phyloP scores from a whole-genome alignment of 2,113 vertebrate genomes.

The Eretmodus cyanostictus region DNA sequence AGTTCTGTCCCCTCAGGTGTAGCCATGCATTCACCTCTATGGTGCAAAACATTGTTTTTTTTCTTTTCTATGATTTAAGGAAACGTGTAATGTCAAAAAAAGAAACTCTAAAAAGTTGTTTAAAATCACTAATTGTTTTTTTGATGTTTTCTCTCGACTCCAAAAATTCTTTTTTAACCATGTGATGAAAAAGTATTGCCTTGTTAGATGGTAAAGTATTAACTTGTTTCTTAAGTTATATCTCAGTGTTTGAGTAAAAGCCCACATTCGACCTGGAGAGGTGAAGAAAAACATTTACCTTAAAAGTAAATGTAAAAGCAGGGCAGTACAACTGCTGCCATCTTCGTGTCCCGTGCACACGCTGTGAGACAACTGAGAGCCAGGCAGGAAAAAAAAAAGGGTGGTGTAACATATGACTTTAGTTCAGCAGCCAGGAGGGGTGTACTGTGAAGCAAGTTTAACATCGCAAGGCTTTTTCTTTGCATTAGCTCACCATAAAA shows the following conservation, averaged over 20 bases:
- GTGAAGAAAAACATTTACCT: not conserved
- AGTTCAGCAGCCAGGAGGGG: not conserved
- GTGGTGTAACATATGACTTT: not conserved
- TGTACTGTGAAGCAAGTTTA: not conserved
- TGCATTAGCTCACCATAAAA: not conserved
- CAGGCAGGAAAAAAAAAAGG: not conserved
- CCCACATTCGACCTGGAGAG: not conserved
- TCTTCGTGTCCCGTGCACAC: not conserved
- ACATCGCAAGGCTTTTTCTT: not conserved
- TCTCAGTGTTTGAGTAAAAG: not conserved
- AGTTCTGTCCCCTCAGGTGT: not conserved
- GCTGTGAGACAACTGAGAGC: not conserved
- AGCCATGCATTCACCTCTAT: not conserved
- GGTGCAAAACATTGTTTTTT: not conserved
- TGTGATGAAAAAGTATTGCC: not conserved
- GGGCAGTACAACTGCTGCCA: not conserved
- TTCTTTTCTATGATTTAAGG: not conserved
- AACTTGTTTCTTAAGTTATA: not conserved
- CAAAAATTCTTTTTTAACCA: not conserved
- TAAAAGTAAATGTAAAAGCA: not conserved
- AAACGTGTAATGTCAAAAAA: not conserved
- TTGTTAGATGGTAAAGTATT: not conserved
- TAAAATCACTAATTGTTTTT: not conserved
- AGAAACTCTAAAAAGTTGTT: not conserved
- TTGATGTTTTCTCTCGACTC: not conserved